phyloP scores from a whole-genome alignment of 2,113 vertebrate species.

The Cariama cristata region DNA sequence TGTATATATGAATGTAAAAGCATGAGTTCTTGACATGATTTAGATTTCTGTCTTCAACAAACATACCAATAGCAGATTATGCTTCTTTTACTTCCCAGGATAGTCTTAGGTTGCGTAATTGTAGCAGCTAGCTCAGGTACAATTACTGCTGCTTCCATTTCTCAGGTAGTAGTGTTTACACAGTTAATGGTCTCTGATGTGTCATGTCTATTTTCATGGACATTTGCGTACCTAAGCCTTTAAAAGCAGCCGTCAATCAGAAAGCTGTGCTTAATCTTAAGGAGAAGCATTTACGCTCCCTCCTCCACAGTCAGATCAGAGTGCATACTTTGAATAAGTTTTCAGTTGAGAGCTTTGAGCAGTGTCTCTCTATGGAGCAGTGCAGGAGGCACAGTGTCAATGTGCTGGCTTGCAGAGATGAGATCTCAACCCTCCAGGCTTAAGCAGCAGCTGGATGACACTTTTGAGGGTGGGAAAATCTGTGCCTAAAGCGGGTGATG shows the following conservation, averaged over 20 bases:
- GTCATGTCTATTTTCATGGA: background rate
- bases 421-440: background rate
- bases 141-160: background rate
- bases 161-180: background rate
- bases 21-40: background rate
- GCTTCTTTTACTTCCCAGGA: background rate
- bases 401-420: background rate
- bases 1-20: background rate
- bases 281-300: background rate
- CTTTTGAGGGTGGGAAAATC: background rate
- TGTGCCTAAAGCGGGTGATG: background rate
- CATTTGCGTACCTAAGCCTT: background rate
- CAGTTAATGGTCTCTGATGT: background rate
- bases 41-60: background rate
- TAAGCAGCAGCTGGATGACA: background rate
- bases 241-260: background rate
- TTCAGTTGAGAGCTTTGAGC: background rate
- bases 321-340: background rate
- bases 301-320: background rate
- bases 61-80: background rate
- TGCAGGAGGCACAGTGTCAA: background rate
- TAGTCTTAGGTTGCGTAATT: background rate
- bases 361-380: background rate
- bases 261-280: background rate
- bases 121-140: background rate